Conservation (phyloP, 2,113 vertebrate genomes). For the Neogobius melanostomus region DNA sequence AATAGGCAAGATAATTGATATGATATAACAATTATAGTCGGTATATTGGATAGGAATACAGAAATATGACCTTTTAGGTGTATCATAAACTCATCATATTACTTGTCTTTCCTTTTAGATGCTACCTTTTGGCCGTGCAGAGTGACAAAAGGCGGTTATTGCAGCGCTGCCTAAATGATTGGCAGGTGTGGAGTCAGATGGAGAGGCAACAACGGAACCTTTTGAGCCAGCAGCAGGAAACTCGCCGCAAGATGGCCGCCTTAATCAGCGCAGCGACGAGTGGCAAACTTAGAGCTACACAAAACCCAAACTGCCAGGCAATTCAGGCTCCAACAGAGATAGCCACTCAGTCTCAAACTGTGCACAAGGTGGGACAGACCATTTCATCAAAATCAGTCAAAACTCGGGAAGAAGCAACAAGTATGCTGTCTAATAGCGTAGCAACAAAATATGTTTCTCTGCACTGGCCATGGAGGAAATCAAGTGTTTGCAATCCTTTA, state of each 20-base stretch:
- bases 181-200: slow-evolving; percentile 80
- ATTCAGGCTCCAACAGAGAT: slow-evolving; percentile 24
- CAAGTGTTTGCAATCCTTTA: background rate
- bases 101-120: slow-evolving; percentile 68
- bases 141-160: slow-evolving; percentile 80
- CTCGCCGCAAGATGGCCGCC: slow-evolving; percentile 82
- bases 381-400: background rate
- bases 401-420: background rate
- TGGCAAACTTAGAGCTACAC: slow-evolving; percentile 58
- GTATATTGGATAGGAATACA: background rate
- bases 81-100: background rate
- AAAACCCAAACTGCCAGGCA: background rate
- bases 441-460: slow-evolving; percentile 2
- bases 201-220: slow-evolving; percentile 75
- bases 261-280: slow-evolving; percentile 78
- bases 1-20: slow-evolving; percentile 78
- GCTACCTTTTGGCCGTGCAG: slow-evolving; percentile 77
- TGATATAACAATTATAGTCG: background rate
- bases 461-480: slow-evolving; percentile 4
- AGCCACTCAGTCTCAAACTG: slow-evolving; percentile 33
- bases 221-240: slow-evolving; percentile 80
- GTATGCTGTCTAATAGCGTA: slow-evolving; percentile 8
- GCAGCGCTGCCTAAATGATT: slow-evolving; percentile 77
- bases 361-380: slow-evolving; percentile 45
- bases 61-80: background rate